These are phyloP conservation scores for Papilio glaucus DNA, from an alignment of 1,140 invertebrate genomes.

Conservation along the genomic window DNA sequence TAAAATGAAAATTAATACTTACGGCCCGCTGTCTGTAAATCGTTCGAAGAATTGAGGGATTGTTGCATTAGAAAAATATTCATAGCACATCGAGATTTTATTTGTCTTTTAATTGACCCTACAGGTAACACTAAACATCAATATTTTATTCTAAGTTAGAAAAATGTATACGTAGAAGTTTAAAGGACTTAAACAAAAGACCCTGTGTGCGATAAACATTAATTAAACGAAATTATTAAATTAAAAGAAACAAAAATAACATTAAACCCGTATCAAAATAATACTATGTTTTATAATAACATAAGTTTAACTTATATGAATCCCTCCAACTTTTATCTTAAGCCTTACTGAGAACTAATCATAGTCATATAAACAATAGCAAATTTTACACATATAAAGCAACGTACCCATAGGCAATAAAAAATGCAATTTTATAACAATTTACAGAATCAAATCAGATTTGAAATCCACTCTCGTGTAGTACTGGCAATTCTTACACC, in stretches of 20 bases:
- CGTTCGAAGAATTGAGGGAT: neutral
- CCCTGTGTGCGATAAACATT: constrained; percentile 15
- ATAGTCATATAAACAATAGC: neutral
- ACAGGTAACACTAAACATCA: constrained; percentile 32
- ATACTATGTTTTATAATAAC: neutral
- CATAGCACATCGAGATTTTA: constrained; percentile 46
- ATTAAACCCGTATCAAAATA: neutral
- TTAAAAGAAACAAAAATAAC: neutral
- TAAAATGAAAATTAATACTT: neutral
- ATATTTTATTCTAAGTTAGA: constrained; percentile 21
- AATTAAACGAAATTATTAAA: neutral
- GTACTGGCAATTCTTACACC: no score
- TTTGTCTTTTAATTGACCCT: constrained; percentile 56
- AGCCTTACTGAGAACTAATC: no score
- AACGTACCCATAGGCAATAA: neutral
- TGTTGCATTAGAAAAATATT: constrained; percentile 32
- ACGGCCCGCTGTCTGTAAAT: neutral
- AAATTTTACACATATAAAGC: neutral
- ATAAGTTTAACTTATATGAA: neutral
- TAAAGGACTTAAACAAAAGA: neutral
- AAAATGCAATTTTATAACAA: no score
- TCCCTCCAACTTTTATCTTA: neutral
- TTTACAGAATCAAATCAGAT: no score
- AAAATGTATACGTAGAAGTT: constrained; percentile 11
- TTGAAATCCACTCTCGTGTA: no score